Evolutionary conservation across 1,140 invertebrate genomes (phyloP), one percentile per base, ranked within the genome.

Genomic region (Heliconius eleuchia): DNA sequence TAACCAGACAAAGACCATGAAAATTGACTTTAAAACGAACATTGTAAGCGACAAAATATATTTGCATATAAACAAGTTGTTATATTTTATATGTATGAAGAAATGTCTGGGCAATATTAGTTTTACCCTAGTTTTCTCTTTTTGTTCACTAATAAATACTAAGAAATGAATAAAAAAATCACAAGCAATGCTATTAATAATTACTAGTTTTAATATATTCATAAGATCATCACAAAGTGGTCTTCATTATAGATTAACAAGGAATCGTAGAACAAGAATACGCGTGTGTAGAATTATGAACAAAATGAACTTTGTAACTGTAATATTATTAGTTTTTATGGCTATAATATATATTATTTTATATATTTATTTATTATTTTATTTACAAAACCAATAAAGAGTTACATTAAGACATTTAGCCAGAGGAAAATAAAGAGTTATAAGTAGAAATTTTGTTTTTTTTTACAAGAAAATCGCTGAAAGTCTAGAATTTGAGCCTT

Each of bases 21-120:
- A 89, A 88, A 90, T 89, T 86, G 85, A 75, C 82, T 89, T 78
- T 78, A 82, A 88, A 89, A 87, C 84, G 78, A 23, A 79, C 81
- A 86, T 86, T 87, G 85, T 87, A 66, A 80, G 74, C 75, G n/a
- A 81, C 79, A 84, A 86, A 88, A 87, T 80, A 83, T 83, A 88
- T 90, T 88, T 87, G 85, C 88, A 89, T 85, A 86, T 82, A 87
- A 87, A 86, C 84, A 84, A 82, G 81, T 76, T 76, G 76, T 79
- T 72, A 78, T 75, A 77, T 82, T 77, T 76, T 71, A 77, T 76
- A 78, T 66, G 27, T 66, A 83, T 78, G 80, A 79, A 73, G 74
- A 66, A 66, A 71, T 30, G 79, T 82, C 81, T 82, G 77, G 80
- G 73, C 76, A 71, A 78, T 71, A 74, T 66, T 39, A 79, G 42